phyloP scores from a whole-genome alignment of 2,113 vertebrate genomes.

The Cranoglanis bouderius region DNA sequence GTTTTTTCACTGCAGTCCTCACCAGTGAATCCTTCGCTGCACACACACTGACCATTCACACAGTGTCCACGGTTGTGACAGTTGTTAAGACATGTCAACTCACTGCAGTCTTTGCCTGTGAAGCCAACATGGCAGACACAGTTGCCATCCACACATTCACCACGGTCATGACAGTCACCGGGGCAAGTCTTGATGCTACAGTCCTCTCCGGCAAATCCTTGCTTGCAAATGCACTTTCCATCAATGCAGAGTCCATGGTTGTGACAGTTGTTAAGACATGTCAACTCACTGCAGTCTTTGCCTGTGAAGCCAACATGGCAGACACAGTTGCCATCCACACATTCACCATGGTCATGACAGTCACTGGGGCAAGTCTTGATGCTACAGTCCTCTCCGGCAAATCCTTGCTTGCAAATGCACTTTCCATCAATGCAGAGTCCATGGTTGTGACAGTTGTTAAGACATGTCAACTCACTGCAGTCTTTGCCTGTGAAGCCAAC shows the following conservation, averaged over 20 bases:
- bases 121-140: conserved; percentile 82
- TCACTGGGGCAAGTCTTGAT: too few relatives aligned
- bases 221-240: conserved; percentile 82
- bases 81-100: conserved; percentile 80
- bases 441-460: conserved; percentile 76
- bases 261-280: too few relatives aligned
- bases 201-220: conserved; percentile 83
- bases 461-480: conserved; percentile 82
- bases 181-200: conserved; percentile 84
- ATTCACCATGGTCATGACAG: conserved; percentile 81
- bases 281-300: too few relatives aligned
- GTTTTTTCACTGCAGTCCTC: conserved; percentile 82
- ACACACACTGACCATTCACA: conserved; percentile 83
- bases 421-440: conserved; percentile 84
- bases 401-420: conserved; percentile 84
- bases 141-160: conserved; percentile 82
- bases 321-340: conserved; percentile 80
- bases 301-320: conserved; percentile 79
- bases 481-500: conserved; percentile 79
- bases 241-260: conserved; percentile 44
- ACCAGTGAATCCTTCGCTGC: conserved; percentile 79
- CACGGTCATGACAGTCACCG: conserved; percentile 77
- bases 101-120: conserved; percentile 79
- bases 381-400: conserved; percentile 83
- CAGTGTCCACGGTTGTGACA: conserved; percentile 83